Conservation (phyloP, 30 jellyfish, hydroid and myxozoan species). For the Aurelia sp. region DNA sequence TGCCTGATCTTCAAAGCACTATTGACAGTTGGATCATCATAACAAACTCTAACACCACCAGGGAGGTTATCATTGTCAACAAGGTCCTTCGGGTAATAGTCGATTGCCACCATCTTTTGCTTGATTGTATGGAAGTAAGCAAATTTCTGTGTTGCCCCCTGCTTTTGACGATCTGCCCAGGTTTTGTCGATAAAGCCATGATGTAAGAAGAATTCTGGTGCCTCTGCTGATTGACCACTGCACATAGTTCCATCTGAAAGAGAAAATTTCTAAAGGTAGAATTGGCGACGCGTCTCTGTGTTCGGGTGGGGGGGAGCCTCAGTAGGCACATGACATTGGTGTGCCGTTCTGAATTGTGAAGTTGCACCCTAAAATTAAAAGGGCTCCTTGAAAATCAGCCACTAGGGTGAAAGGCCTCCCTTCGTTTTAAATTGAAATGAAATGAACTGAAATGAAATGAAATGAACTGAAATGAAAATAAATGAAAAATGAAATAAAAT, state of each 20-base stretch:
- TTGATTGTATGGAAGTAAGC: conserved; percentile 39
- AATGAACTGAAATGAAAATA: too few species aligned
- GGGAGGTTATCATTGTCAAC: conserved; percentile 45
- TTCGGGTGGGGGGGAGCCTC: too few species aligned
- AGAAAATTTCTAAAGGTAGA: too few species aligned
- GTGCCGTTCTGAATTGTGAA: too few species aligned
- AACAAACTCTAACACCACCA: conserved; percentile 63
- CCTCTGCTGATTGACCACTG: conserved; percentile 45
- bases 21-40: conserved; percentile 33
- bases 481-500: too few species aligned
- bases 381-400: too few species aligned
- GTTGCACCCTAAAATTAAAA: too few species aligned
- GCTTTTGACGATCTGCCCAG: conserved; percentile 74
- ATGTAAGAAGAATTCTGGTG: conserved; percentile 75
- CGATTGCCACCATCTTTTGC: conserved; percentile 32
- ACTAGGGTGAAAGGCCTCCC: too few species aligned
- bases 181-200: conserved; percentile 77
- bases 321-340: too few species aligned
- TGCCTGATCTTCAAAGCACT: conserved; percentile 21
- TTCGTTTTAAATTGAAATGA: too few species aligned
- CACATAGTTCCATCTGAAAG: conserved; percentile 71
- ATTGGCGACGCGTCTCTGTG: too few species aligned
- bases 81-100: conserved; percentile 25
- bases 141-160: conserved; percentile 7
- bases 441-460: too few species aligned